Conservation (phyloP, 2,888 invertebrate species). For the Acrobasis consociella region DNA sequence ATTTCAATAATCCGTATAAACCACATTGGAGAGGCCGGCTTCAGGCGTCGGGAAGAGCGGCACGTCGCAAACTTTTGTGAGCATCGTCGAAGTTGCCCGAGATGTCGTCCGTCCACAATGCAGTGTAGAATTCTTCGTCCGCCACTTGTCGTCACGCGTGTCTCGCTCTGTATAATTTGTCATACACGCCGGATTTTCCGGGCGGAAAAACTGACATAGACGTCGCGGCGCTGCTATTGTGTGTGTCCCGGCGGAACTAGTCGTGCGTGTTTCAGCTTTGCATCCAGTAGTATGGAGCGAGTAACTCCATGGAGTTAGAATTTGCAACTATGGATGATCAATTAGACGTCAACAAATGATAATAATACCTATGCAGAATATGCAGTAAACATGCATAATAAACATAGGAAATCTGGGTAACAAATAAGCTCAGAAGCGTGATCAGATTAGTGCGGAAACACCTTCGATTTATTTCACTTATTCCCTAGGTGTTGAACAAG, state of each 20-base stretch:
- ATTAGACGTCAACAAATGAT: too few relatives aligned
- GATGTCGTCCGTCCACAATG: conserved; percentile 35
- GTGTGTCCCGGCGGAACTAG: neutral
- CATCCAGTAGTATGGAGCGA: too few relatives aligned
- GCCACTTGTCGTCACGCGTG: conserved; percentile 35
- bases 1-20: conserved; percentile 45
- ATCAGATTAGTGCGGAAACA: too few relatives aligned
- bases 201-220: conserved; percentile 6
- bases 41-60: conserved; percentile 35
- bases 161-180: conserved; percentile 19
- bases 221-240: conserved; percentile 11
- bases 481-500: too few relatives aligned
- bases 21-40: conserved; percentile 23
- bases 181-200: conserved; percentile 21
- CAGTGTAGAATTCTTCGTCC: conserved; percentile 34
- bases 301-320: too few relatives aligned
- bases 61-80: conserved; percentile 53
- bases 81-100: conserved; percentile 41
- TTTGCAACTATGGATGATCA: too few relatives aligned
- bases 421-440: too few relatives aligned
- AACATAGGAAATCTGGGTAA: too few relatives aligned
- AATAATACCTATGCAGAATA: too few relatives aligned
- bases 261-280: conserved; percentile 5
- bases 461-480: too few relatives aligned
- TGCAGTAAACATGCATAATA: too few relatives aligned